These are phyloP conservation scores for Chrysomela aeneicollis DNA, from an alignment of 2,888 invertebrate species.

Conservation along the genomic window DNA sequence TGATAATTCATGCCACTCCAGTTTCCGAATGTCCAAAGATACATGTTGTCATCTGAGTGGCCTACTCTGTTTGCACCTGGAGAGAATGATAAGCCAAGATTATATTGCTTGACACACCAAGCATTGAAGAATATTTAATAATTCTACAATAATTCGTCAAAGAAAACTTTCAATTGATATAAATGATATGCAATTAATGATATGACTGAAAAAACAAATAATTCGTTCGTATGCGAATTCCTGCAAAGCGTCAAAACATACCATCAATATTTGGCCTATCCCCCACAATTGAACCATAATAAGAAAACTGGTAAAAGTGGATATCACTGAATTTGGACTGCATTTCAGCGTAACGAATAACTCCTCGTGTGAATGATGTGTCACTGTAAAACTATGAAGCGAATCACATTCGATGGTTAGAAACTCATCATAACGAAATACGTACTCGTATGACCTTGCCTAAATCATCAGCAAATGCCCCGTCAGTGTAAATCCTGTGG, in stretches of 20 bases:
- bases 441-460: slow-evolving; percentile 21
- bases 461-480: slow-evolving; percentile 14
- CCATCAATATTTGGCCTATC: slow-evolving; percentile 22
- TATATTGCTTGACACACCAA: too few relatives aligned
- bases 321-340: slow-evolving; percentile 40
- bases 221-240: neutral
- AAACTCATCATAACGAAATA: too few relatives aligned
- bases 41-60: slow-evolving; percentile 41
- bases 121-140: too few relatives aligned
- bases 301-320: slow-evolving; percentile 45
- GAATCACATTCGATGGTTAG: neutral
- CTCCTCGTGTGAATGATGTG: slow-evolving; percentile 17
- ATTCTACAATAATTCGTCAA: too few relatives aligned
- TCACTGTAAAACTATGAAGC: slow-evolving; percentile 21
- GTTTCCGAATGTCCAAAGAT: slow-evolving; percentile 36
- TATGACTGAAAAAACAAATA: slow-evolving; percentile 13
- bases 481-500: slow-evolving; percentile 36
- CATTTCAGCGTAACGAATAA: slow-evolving; percentile 32
- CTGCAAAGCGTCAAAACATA: neutral
- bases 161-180: too few relatives aligned
- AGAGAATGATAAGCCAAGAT: too few relatives aligned
- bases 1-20: slow-evolving; percentile 32
- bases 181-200: too few relatives aligned
- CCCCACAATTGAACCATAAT: slow-evolving; percentile 31
- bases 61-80: slow-evolving; percentile 49